A percentile compares a stretch with the other conserved stretches of the same genome.
Evolutionary conservation across 1,140 invertebrate species (phyloP).

Genomic region (Linepithema humile): DNA sequence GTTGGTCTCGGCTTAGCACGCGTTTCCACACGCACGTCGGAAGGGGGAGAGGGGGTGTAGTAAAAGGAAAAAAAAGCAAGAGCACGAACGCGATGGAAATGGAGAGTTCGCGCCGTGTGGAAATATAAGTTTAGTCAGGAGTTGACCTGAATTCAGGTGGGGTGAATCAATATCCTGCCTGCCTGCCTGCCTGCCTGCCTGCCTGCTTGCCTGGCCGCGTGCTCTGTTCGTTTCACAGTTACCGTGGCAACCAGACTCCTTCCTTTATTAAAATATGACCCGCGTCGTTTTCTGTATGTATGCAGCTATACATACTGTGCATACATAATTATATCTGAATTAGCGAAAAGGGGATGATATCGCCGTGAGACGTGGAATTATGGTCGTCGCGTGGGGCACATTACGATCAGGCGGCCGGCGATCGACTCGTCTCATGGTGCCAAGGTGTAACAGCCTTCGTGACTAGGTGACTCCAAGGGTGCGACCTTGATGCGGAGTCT

Average conservation of each 20-base stretch:
- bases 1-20: constrained; percentile 1
- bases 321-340: background rate
- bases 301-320: too few relatives aligned
- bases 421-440: constrained; percentile 8
- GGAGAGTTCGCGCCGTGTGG: constrained; percentile 64
- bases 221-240: constrained; percentile 82
- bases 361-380: too few relatives aligned
- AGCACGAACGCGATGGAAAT: constrained; percentile 46
- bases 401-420: background rate
- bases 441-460: constrained; percentile 28
- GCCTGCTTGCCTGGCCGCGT: constrained; percentile 30
- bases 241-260: constrained; percentile 83
- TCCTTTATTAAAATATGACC: constrained; percentile 83
- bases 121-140: constrained; percentile 83
- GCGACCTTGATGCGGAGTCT: constrained; percentile 35
- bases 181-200: constrained; percentile 13
- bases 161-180: constrained; percentile 83
- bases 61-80: constrained; percentile 44
- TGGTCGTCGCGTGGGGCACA: too few relatives aligned
- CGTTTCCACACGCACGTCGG: background rate
- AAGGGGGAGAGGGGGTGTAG: constrained; percentile 48
- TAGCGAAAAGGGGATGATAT: background rate
- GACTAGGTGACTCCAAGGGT: constrained; percentile 46
- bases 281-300: constrained; percentile 60
- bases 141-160: constrained; percentile 85